Conservation (phyloP, 53 echinoderm and acorn worm species). For the Zoroaster sp. region DNA sequence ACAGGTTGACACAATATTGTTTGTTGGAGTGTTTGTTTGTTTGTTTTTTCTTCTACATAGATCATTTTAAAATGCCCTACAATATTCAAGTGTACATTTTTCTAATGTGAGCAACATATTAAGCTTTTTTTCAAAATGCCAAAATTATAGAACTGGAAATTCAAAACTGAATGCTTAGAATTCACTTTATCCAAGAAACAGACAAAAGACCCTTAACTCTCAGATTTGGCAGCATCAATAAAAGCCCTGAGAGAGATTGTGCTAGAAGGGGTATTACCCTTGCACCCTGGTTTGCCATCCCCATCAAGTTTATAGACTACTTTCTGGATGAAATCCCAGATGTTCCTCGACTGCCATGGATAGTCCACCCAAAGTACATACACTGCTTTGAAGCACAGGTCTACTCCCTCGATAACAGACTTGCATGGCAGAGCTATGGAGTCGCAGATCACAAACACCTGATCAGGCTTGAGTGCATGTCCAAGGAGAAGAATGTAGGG, state of each 20-base stretch:
- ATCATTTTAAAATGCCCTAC: neutral
- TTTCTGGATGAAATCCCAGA: neutral
- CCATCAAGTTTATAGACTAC: neutral
- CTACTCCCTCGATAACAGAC: slow-evolving; percentile 33
- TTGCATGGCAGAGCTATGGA: slow-evolving; percentile 2
- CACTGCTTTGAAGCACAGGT: slow-evolving; percentile 39
- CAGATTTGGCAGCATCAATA: neutral
- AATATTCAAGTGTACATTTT: neutral
- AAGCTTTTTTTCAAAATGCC: neutral
- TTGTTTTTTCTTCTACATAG: neutral
- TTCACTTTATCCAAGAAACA: neutral
- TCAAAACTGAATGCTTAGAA: no score
- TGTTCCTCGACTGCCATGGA: neutral
- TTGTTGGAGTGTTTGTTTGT: no score
- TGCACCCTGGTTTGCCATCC: no score
- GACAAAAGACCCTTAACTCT: neutral
- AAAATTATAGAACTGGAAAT: neutral
- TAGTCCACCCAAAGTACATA: slow-evolving; percentile 9
- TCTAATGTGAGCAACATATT: neutral
- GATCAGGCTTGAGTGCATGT: neutral
- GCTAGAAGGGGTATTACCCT: no score
- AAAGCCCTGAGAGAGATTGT: neutral
- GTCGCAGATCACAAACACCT: slow-evolving; percentile 3
- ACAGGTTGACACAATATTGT: no score
- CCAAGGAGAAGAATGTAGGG: neutral